Evolutionary conservation across 2,113 vertebrate genomes (phyloP).

Genomic region (Emydocephalus ijimae): DNA sequence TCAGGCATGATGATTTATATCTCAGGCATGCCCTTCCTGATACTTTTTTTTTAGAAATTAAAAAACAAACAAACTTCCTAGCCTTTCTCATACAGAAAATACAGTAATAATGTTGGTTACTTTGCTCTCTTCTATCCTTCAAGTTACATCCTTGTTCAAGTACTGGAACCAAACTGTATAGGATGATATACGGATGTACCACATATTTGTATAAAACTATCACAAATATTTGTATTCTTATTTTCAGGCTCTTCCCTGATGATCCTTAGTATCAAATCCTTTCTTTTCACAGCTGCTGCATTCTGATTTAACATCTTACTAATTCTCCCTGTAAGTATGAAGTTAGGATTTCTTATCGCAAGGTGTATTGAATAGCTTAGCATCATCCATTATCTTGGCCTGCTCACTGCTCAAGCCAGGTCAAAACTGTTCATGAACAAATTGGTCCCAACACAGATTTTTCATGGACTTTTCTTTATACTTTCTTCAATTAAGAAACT

Average conservation of each 20-base stretch:
- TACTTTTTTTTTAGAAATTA: background rate
- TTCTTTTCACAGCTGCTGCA: background rate
- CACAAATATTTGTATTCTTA: background rate
- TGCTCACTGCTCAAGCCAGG: background rate
- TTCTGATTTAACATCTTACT: background rate
- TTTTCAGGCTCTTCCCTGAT: background rate
- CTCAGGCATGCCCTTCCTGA: background rate
- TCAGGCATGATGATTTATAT: background rate
- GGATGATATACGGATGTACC: background rate
- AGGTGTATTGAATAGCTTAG: too few species aligned
- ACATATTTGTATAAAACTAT: background rate
- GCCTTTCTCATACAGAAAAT: background rate
- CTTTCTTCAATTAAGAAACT: background rate
- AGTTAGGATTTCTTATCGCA: background rate
- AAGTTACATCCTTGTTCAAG: background rate
- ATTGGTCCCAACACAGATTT: background rate
- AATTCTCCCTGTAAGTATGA: background rate
- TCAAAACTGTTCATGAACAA: background rate
- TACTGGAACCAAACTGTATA: background rate
- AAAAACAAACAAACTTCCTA: background rate
- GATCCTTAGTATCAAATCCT: background rate
- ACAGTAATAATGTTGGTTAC: background rate
- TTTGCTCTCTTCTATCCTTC: background rate
- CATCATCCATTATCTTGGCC: background rate
- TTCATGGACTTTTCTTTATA: background rate